phyloP scores from a whole-genome alignment of 2,113 vertebrate genomes.

The Hydrochoerus hydrochaeris region DNA sequence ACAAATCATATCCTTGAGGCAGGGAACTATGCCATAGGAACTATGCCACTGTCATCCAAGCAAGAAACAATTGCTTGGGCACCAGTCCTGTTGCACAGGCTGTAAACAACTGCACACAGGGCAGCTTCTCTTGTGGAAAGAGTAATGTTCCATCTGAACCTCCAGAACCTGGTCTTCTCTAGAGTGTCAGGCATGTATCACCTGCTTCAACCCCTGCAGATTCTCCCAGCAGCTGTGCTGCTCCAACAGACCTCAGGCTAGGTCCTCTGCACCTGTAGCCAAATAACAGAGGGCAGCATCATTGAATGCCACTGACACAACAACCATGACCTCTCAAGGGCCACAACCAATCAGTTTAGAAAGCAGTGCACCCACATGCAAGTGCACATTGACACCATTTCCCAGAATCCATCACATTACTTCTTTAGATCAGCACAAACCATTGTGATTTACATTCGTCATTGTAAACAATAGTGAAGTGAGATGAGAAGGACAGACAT shows the following conservation, averaged over 20 bases:
- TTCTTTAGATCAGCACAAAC: not conserved
- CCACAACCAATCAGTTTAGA: not conserved
- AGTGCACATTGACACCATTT: not conserved
- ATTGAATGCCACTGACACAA: not conserved
- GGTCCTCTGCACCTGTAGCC: not conserved
- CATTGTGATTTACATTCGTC: too few species aligned
- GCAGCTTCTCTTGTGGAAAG: not conserved
- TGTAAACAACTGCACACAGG: not conserved
- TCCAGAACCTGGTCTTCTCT: not conserved
- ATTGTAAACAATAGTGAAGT: not conserved
- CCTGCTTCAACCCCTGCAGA: not conserved
- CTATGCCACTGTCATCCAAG: not conserved
- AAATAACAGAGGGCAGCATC: not conserved
- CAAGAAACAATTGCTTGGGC: not conserved
- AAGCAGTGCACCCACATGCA: not conserved
- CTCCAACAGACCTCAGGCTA: not conserved
- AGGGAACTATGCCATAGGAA: not conserved
- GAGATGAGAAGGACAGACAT: not conserved
- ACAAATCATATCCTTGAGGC: not conserved
- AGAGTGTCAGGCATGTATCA: not conserved
- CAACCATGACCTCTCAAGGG: not conserved
- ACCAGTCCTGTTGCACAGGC: not conserved
- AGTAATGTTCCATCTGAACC: not conserved
- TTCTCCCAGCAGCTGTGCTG: not conserved
- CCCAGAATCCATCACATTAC: not conserved